phyloP scores from a whole-genome alignment of 2,113 vertebrate genomes.

The Arvicanthis niloticus region DNA sequence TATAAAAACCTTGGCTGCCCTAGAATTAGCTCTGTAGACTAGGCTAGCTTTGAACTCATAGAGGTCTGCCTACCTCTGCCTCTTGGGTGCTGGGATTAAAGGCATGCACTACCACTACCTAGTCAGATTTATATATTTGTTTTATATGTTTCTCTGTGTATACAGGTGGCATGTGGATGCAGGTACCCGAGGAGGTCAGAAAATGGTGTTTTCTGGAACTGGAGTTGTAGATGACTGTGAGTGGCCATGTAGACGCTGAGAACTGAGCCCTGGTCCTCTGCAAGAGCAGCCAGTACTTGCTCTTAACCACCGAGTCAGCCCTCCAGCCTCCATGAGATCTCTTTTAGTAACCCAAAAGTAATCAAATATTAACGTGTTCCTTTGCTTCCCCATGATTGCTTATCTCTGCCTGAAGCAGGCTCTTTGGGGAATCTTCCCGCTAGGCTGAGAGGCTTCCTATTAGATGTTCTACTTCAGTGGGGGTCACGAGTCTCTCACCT shows the following conservation, averaged over 20 bases:
- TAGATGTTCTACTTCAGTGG: neutral
- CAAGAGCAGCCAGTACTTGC: neutral
- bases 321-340: neutral
- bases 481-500: neutral
- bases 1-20: too few relatives aligned
- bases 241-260: neutral
- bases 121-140: neutral
- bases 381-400: neutral
- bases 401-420: too few relatives aligned
- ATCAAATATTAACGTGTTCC: neutral
- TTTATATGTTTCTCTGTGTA: neutral
- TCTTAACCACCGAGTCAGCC: neutral
- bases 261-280: neutral
- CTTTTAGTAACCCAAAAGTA: neutral
- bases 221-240: neutral
- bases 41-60: too few relatives aligned
- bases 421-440: neutral
- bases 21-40: too few relatives aligned
- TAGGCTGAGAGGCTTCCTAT: neutral
- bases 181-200: neutral
- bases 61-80: too few relatives aligned
- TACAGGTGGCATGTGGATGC: neutral
- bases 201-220: neutral
- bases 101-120: too few relatives aligned
- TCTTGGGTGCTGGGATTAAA: too few relatives aligned